These are phyloP conservation scores for Pangasius larnaudii DNA, from an alignment of 2,797 vertebrate genomes.

Conservation along the genomic window DNA sequence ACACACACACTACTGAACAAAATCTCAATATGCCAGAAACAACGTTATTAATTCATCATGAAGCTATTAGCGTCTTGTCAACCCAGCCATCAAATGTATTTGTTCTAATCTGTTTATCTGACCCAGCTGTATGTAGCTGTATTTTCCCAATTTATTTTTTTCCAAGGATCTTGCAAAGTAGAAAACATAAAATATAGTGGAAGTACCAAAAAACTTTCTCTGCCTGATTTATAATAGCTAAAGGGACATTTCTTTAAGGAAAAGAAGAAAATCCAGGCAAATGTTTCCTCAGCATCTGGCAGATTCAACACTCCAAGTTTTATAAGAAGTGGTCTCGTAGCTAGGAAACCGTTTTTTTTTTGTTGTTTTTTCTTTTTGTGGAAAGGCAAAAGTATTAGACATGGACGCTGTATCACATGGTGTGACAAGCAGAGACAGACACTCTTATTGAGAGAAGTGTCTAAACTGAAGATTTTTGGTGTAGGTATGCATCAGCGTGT, in stretches of 20 bases:
- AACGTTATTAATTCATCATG: not conserved
- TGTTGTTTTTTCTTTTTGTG: not conserved
- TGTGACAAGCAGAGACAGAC: not conserved
- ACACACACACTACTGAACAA: not conserved
- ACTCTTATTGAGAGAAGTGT: not conserved
- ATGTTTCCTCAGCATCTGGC: not conserved
- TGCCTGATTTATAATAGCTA: not conserved
- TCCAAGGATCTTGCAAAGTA: no score
- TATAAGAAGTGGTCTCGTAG: not conserved
- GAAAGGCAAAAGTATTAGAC: not conserved
- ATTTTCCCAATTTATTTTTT: not conserved
- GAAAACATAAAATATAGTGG: not conserved
- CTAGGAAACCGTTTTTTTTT: not conserved
- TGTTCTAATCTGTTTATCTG: not conserved
- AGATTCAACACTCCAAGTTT: not conserved
- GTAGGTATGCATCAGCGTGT: not conserved
- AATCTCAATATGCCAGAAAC: not conserved
- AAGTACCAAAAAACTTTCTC: not conserved
- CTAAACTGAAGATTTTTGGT: not conserved
- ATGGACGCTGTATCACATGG: not conserved
- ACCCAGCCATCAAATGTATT: no score
- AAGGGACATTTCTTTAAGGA: slow-evolving; percentile 4
- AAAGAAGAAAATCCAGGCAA: not conserved
- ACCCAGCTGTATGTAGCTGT: not conserved
- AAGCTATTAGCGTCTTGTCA: not conserved